phyloP scores from a whole-genome alignment of 1,140 invertebrate species.

The Gryon sp. region DNA sequence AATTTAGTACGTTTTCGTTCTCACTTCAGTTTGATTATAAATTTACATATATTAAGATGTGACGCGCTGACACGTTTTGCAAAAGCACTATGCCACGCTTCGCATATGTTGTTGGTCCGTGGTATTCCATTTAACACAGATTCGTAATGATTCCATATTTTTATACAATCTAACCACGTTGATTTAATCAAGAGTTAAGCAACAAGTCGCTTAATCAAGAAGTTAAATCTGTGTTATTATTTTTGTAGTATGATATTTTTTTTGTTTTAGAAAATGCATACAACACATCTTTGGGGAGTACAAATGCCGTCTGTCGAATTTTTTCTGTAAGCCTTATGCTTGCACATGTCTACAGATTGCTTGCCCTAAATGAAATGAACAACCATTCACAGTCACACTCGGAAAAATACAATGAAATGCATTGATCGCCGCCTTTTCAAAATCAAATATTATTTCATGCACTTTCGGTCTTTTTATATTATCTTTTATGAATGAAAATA shows the following conservation, averaged over 20 bases:
- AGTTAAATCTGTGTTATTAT: neutral
- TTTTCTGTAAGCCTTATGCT: neutral
- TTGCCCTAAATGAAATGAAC: neutral
- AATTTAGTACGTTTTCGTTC: neutral
- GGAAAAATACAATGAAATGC: neutral
- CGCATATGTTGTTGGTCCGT: neutral
- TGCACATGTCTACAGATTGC: neutral
- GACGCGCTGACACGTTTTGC: neutral
- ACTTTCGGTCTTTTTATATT: neutral
- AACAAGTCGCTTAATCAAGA: too few relatives aligned
- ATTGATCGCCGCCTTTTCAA: neutral
- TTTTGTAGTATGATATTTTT: neutral
- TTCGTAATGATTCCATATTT: conserved; percentile 4
- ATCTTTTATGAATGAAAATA: neutral
- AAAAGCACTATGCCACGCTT: conserved; percentile 4
- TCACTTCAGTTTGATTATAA: neutral
- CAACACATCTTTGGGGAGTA: too few relatives aligned
- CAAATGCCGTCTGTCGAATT: neutral
- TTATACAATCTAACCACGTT: neutral
- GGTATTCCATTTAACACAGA: neutral
- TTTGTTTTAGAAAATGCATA: neutral
- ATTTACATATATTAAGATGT: neutral
- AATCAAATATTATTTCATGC: neutral
- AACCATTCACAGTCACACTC: neutral
- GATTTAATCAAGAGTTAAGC: neutral